Evolutionary conservation across 2,113 vertebrate species (phyloP), one percentile per base, ranked within the genome.

Genomic region (Tachysurus vachellii): DNA sequence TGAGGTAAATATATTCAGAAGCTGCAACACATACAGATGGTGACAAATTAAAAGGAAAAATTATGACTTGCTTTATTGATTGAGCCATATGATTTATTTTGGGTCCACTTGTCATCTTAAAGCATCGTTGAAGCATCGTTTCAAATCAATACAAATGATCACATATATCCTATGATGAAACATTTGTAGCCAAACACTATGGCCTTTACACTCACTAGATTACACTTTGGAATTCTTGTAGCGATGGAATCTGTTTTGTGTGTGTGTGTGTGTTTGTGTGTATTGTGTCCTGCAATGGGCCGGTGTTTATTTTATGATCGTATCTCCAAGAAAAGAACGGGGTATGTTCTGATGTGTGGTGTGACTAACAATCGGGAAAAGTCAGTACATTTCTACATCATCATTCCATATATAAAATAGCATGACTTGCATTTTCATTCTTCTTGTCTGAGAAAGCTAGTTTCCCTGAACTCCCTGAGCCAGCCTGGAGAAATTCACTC

Each of bases 381-480:
- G 19, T 80, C 28, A 1, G 10, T 36, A 23, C 9, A 80, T 42
- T 42, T 80, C 28, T 42, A 59, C 8, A 54, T 53, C 23, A 50
- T 53, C 54, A 42, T 80, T 54, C 31, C 9, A 1, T 80, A 28
- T 80, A 31, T 59, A 80, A 80, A 23, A 36, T 59, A 7, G 26
- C 6, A 54, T 28, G 50, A 79, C 53, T 80, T 31, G 19, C n/a
- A 28, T 36, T 57, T 80, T 59, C 54, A 59, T 42, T 31, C 16
- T 80, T 59, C 28, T 59, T 13, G n/a, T 59, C 8, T 80, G 19
- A 59, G 79, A 80, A 80, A 80, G 56, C 14, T 9, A 80, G 26
- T 80, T 80, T 80, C 77, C 76, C n/a, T 80, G 50, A 79, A 56
- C 28, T 79, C 76, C 44, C 26, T 9, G 26, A 80, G 50, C n/a